Evolutionary conservation across 2,797 vertebrate genomes (phyloP), one percentile per base, ranked within the genome.

Genomic region (Gymnothorax reevesii): DNA sequence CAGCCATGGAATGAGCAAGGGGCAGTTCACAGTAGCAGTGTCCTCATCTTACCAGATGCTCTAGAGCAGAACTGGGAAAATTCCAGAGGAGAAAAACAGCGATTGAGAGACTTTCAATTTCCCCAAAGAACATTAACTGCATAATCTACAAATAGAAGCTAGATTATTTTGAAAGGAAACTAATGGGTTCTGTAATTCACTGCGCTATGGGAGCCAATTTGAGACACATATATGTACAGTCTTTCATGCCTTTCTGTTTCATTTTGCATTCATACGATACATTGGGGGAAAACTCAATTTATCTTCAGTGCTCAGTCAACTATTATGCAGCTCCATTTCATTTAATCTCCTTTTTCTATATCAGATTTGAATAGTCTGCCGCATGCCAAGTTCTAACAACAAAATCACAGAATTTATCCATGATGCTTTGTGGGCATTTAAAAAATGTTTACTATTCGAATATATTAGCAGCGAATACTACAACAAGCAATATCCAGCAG

Each of bases 301-400:
- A 27, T 73, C 27, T 42, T 73, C 69, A 27, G 69, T 73, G 27
- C 69, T 73, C 69, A 73, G 69, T 73, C 69, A 73, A 73, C 69
- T 73, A 73, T 73, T 73, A 73, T 73, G 9, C 69, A 12, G 27
- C 10, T 13, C 25, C 25, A 73, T 73, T 73, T 73, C 69, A 27
- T 73, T 49, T 77, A 77, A 77, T 77, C 42, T 77, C 15, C 12
- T 42, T 73, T 73, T 4, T n/a, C 52, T 77, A 77, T 77, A 77
- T 77, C 33, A 49, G 73, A 77, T 77, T 77, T 52, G 15, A 77
- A 77, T 77, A 49, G 33, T 49, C 12, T 49, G 73, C 73, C n/a
- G 52, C 55, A 22, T 52, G 20, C 52, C 15, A 42, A 80, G 10
- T 55, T 80, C 22, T 2, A 7, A 80, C 20, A 54, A 55, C 9